Evolutionary conservation across 2,113 vertebrate species (phyloP).

Genomic region (Sebastes schlegelii): DNA sequence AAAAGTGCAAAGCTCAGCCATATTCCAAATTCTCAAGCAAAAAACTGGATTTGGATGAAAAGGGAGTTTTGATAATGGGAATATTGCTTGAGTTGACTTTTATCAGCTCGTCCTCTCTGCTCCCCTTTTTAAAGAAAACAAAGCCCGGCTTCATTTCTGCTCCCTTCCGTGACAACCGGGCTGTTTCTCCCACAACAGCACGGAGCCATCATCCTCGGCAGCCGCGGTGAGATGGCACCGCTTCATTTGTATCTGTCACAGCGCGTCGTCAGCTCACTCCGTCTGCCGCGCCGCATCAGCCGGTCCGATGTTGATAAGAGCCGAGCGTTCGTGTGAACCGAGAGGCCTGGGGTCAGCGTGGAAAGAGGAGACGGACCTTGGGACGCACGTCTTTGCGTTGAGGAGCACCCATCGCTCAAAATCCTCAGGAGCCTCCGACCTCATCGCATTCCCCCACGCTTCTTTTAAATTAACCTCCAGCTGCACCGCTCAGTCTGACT

Average conservation of each 20-base stretch:
- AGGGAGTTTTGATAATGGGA: neutral
- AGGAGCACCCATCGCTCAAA: slow-evolving; percentile 42
- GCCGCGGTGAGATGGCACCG: slow-evolving; percentile 24
- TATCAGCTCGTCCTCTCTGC: slow-evolving; percentile 15
- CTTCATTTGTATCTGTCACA: slow-evolving; percentile 68
- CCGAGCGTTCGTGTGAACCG: slow-evolving; percentile 45
- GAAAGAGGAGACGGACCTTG: slow-evolving; percentile 58
- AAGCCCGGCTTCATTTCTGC: slow-evolving; percentile 15
- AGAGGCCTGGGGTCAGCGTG: slow-evolving; percentile 39
- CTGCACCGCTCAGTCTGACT: slow-evolving; percentile 9
- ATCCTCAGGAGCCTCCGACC: slow-evolving; percentile 36
- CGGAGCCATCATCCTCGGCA: slow-evolving; percentile 33
- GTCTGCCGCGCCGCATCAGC: slow-evolving; percentile 44
- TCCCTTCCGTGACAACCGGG: slow-evolving; percentile 54
- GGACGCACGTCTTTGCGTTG: slow-evolving; percentile 33
- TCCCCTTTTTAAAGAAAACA: slow-evolving; percentile 28
- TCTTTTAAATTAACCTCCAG: slow-evolving; percentile 33
- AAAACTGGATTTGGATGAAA: neutral
- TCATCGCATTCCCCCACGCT: slow-evolving; percentile 47
- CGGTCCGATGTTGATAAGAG: slow-evolving; percentile 42
- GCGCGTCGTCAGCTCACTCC: slow-evolving; percentile 18
- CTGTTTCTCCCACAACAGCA: slow-evolving; percentile 57
- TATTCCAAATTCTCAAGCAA: neutral
- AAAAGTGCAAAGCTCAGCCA: slow-evolving; percentile 1
- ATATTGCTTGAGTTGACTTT: neutral